Evolutionary conservation across 1,140 invertebrate genomes (phyloP).

Genomic region (Drosophila chauvacae): DNA sequence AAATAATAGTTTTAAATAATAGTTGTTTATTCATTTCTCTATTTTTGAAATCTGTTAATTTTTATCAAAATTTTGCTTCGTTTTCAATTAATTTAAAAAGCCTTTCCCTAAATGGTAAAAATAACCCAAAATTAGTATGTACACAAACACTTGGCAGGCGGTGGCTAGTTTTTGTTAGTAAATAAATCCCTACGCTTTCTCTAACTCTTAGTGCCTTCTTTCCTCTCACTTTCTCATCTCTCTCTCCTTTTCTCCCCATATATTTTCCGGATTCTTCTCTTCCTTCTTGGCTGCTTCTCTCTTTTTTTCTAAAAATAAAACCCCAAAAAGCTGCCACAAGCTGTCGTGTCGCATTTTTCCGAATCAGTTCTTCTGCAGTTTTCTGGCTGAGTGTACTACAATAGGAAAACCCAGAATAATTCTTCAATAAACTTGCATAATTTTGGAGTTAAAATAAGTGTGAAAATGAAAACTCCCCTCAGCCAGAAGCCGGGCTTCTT

Average conservation of each 20-base stretch:
- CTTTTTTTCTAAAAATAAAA: slow-evolving; percentile 69
- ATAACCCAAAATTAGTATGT: not conserved
- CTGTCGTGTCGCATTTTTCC: slow-evolving; percentile 35
- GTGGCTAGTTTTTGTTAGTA: slow-evolving; percentile 37
- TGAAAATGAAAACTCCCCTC: slow-evolving; percentile 66
- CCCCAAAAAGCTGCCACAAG: slow-evolving; percentile 57
- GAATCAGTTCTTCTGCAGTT: slow-evolving; percentile 65
- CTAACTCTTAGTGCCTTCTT: not conserved
- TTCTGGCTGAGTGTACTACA: slow-evolving; percentile 39
- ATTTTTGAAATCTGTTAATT: not conserved
- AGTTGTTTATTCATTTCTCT: too few species aligned
- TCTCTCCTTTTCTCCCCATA: not conserved
- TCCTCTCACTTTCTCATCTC: not conserved
- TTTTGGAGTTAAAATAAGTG: slow-evolving; percentile 24
- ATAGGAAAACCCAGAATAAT: slow-evolving; percentile 17
- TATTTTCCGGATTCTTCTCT: not conserved
- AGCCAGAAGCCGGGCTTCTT: slow-evolving; percentile 75
- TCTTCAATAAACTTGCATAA: slow-evolving; percentile 61
- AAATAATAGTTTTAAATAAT: too few species aligned
- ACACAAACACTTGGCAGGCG: not conserved
- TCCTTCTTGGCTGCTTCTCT: slow-evolving; percentile 20
- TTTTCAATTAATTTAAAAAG: slow-evolving; percentile 32
- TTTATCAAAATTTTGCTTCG: not conserved
- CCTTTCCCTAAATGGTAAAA: slow-evolving; percentile 24
- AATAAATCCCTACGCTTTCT: slow-evolving; percentile 21